phyloP scores from a whole-genome alignment of 2,797 vertebrate species.

The Pipistrellus pygmaeus region DNA sequence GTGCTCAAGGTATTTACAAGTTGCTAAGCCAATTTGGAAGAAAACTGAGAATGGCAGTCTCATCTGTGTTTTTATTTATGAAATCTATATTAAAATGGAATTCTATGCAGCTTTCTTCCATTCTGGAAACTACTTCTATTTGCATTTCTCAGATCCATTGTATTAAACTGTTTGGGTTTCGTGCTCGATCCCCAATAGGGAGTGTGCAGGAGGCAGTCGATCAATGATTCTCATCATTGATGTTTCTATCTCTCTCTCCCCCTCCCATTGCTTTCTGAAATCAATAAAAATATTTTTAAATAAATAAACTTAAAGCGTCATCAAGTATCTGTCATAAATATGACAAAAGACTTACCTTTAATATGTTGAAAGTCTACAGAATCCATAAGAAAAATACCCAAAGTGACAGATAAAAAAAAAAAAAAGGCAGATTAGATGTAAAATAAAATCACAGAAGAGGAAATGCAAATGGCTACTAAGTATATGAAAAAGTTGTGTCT shows the following conservation, averaged over 20 bases:
- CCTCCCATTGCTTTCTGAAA: too few relatives aligned
- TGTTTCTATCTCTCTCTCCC: too few relatives aligned
- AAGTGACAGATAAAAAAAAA: background rate
- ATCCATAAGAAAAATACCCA: background rate
- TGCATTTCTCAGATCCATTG: background rate
- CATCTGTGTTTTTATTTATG: constrained; percentile 1
- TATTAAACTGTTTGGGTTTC: background rate
- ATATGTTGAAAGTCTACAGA: constrained; percentile 10
- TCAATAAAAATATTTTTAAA: too few relatives aligned
- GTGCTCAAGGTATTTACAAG: background rate
- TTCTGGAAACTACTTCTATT: background rate
- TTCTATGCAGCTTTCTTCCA: background rate
- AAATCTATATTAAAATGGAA: background rate
- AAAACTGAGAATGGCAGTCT: background rate
- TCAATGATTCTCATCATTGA: too few relatives aligned
- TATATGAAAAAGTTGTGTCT: background rate
- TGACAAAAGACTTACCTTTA: constrained; percentile 11
- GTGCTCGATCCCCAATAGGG: too few relatives aligned
- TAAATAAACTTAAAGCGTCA: background rate
- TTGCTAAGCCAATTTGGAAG: background rate
- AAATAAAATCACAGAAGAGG: constrained; percentile 28
- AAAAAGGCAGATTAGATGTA: background rate
- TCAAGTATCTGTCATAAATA: background rate
- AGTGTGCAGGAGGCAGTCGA: too few relatives aligned
- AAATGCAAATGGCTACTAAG: background rate